Base-by-base conservation (phyloP, 1,140 invertebrate species). In the Himalopsyche phryganea region DNA sequence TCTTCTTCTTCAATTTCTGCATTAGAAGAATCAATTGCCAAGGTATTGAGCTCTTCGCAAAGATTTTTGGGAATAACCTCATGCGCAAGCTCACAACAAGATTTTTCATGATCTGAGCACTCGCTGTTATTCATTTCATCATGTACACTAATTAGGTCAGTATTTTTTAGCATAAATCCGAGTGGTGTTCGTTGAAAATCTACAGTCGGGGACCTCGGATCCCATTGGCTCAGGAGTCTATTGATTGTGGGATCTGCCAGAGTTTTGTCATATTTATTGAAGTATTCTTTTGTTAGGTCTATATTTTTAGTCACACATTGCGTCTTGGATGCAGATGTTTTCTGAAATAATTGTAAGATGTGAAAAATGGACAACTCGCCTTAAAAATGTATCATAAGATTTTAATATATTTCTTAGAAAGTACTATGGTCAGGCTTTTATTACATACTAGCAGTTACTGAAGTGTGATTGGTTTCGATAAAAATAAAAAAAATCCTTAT, bases 111-210 rank as follows among this genome's bases (percentile, higher is more conserved):
- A 49, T 59, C 38, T 9, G 42, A 48, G 44, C 55, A 56, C 44
- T 47, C 15, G n/a, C 23, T 38, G 0, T 15, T 20, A 20, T 44
- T 55, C 33, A 47, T 33, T 19, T 54, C 11, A 49, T 63, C 56
- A 35, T 59, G 45, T 35, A 17, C 48, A 13, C 40, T 35, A 11
- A 63, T 59, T 11, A 60, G 42, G n/a, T 59, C 52, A 17, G 57
- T 44, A 56, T 63, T 56, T 32, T 63, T 59, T 9, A 60, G 35
- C 9, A 60, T 23, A 23, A 63, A 57, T 23, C 46, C 47, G 13
- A 63, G 42, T 10, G 61, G 61, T 35, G 61, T 63, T 45, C 61
- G 56, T 44, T 63, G 57, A 42, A 63, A 63, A 44, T 63, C 61
- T 3, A 63, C 14, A 7, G 61, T 53, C 13, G 61, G 61, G n/a